Evolutionary conservation across 2,797 vertebrate species (phyloP), one percentile per base, ranked within the genome.

Genomic region (Xenopus petersii): DNA sequence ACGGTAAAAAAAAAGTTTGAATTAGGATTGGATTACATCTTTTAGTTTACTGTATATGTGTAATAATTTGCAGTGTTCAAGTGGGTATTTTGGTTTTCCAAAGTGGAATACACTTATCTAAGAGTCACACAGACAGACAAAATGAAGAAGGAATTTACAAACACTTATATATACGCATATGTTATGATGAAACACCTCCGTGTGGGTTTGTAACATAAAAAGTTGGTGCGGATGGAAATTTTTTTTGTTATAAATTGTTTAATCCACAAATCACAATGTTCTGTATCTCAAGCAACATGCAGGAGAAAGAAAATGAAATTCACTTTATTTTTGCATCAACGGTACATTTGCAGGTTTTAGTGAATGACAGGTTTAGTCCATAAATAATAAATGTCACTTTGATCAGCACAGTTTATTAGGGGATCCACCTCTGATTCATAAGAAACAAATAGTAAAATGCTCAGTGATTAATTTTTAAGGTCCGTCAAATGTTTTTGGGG

Each of bases 201-300:
- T 82, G 79, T 83, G 75, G 77, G 84, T 83, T 77, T 84, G 86
- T 84, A 87, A 86, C 82, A 89, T 81, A 89, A 85, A 87, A 80
- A 84, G 84, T 84, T 83, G 74, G 86, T 86, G 81, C 81, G 82
- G 83, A 86, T 84, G 83, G 86, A 83, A 84, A 79, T 87, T 74
- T 24, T 80, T 80, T 65, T 87, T 80, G 82, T 82, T 56, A 16
- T 8, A 56, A 8, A 86, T 86, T 82, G 87, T 77, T 78, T 81
- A 80, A 82, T 83, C 77, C 61, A 88, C 83, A 86, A 89, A 89
- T 88, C 87, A 92, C 86, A 90, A 87, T 51, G 15, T 51, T 11
- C 7, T 85, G 83, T 90, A 89, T 85, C 83, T 84, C 90, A 92
- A 87, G 90, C 90, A 90, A 87, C 91, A 93, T 93, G 92, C 92